These are phyloP conservation scores for Asobara japonica DNA, from an alignment of 1,140 invertebrate species.

Conservation along the genomic window DNA sequence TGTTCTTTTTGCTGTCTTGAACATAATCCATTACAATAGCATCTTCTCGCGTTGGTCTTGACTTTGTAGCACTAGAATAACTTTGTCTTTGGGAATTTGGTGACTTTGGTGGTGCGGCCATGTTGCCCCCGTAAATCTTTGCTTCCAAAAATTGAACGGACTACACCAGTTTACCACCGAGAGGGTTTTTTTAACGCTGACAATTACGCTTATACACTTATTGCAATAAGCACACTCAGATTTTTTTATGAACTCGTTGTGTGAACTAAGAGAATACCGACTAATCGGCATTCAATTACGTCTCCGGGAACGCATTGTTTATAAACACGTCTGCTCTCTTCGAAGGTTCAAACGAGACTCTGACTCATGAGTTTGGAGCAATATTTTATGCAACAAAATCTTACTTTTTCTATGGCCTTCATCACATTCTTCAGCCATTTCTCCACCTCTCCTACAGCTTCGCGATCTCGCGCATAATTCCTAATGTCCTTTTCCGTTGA, in stretches of 20 bases:
- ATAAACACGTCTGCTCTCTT: slow-evolving; percentile 21
- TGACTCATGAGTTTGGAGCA: background rate
- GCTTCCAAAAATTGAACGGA: background rate
- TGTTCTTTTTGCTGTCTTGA: background rate
- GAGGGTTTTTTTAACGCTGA: no score
- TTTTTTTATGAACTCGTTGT: background rate
- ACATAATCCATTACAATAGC: background rate
- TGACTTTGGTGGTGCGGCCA: background rate
- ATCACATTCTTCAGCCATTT: slow-evolving; percentile 71
- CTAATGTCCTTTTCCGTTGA: slow-evolving; percentile 64
- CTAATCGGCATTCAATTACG: background rate
- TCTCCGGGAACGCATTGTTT: background rate
- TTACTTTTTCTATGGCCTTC: slow-evolving; percentile 74
- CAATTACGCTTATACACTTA: background rate
- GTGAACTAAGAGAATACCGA: background rate
- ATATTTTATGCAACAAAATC: background rate
- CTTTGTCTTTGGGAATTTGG: background rate
- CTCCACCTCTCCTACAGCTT: slow-evolving; percentile 69
- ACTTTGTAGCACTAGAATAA: background rate
- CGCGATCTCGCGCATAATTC: slow-evolving; percentile 62
- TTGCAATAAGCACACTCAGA: background rate
- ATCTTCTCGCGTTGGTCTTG: background rate
- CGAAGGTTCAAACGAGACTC: background rate
- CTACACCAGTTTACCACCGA: background rate
- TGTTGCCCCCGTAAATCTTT: background rate